Percentiles rank a stretch among this genome's conserved stretches.
Evolutionary conservation across 2,797 vertebrate species (phyloP).

Genomic region (Pipistrellus nathusii): DNA sequence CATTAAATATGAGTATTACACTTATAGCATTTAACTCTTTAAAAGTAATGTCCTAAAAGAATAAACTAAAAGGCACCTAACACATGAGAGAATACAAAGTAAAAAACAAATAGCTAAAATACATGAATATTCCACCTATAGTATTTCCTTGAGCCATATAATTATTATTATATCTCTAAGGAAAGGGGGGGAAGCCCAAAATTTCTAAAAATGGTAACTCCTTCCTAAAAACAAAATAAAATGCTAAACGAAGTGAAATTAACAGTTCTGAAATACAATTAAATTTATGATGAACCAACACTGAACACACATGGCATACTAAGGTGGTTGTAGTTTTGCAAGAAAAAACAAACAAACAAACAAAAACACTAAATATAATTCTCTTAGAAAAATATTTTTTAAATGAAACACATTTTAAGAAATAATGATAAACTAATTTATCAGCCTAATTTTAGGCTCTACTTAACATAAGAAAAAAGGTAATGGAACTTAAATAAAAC

Average conservation of each 20-base stretch:
- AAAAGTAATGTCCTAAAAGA: conserved; percentile 20
- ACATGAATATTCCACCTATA: not conserved
- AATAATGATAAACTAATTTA: conserved; percentile 68
- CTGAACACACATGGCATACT: conserved; percentile 74
- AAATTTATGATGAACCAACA: conserved; percentile 78
- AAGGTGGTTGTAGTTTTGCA: conserved; percentile 69
- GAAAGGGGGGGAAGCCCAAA: not conserved
- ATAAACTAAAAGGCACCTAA: conserved; percentile 49
- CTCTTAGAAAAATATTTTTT: conserved; percentile 74
- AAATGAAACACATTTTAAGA: conserved; percentile 78
- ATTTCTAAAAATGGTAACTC: conserved; percentile 68
- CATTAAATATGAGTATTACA: not conserved
- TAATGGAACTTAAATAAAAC: conserved; percentile 21
- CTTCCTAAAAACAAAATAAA: conserved; percentile 71
- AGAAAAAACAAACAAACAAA: conserved; percentile 52
- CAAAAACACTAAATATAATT: conserved; percentile 67
- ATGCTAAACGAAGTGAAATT: conserved; percentile 66
- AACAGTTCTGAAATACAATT: conserved; percentile 73
- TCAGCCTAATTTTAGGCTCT: conserved; percentile 68
- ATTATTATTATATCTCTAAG: conserved; percentile 23
- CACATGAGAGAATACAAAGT: conserved; percentile 37
- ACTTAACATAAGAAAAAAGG: conserved; percentile 72
- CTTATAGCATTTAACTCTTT: not conserved
- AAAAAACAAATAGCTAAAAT: conserved; percentile 28
- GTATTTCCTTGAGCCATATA: conserved; percentile 7